Evolutionary conservation across 2,797 vertebrate genomes (phyloP).

Genomic region (Tiaroga cobitis): DNA sequence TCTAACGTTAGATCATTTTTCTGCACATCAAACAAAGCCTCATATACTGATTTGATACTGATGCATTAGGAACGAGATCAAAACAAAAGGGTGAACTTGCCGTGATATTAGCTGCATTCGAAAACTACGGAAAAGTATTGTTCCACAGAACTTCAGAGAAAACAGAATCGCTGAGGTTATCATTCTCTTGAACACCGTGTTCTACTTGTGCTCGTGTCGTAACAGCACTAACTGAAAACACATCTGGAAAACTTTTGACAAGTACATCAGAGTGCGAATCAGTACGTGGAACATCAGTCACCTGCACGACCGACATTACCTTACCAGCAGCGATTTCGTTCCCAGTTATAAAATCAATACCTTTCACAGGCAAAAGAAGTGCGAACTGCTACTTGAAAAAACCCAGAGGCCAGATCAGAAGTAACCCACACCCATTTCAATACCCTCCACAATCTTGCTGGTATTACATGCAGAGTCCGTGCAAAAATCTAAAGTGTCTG

Average conservation of each 20-base stretch:
- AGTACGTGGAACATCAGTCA: neutral
- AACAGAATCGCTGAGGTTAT: neutral
- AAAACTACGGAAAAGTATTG: too few relatives aligned
- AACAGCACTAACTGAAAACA: neutral
- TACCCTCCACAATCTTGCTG: neutral
- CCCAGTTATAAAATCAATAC: neutral
- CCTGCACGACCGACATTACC: neutral
- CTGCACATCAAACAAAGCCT: neutral
- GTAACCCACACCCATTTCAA: neutral
- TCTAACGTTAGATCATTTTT: neutral
- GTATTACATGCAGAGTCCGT: neutral
- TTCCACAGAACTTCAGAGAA: neutral
- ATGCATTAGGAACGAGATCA: neutral
- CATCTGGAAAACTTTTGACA: neutral
- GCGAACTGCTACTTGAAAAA: neutral
- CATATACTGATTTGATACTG: too few relatives aligned
- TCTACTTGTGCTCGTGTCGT: neutral
- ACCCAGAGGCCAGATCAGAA: neutral
- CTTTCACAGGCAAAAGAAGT: neutral
- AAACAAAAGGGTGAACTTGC: too few relatives aligned
- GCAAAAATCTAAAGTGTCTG: neutral
- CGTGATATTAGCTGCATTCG: fast-evolving
- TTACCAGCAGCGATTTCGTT: neutral
- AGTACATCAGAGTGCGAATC: neutral
- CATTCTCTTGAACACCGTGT: too few relatives aligned